A percentile compares a stretch with the other conserved stretches of the same genome.
phyloP scores from a whole-genome alignment of 2,888 invertebrate species.

The Chrysolina haemoptera region DNA sequence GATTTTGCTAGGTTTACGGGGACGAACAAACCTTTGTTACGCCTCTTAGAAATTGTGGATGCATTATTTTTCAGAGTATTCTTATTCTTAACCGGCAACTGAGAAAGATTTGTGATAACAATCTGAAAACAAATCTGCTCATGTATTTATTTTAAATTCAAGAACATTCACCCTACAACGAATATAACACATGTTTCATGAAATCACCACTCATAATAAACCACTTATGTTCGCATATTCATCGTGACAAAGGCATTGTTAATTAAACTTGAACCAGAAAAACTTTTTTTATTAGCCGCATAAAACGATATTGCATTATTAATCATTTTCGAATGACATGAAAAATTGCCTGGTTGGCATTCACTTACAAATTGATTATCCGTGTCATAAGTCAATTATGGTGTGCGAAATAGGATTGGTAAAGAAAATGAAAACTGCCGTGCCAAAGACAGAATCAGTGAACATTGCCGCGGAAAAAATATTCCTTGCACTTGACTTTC shows the following conservation, averaged over 20 bases:
- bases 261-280: conserved; percentile 28
- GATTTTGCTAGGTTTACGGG: too few relatives aligned
- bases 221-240: conserved; percentile 10
- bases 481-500: too few relatives aligned
- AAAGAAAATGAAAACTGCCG: background rate
- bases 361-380: conserved; percentile 51
- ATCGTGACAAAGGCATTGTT: conserved; percentile 18
- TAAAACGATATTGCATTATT: conserved; percentile 47
- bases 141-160: background rate
- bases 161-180: background rate
- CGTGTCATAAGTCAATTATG: conserved; percentile 48
- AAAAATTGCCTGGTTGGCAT: conserved; percentile 48
- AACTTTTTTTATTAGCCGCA: conserved; percentile 41
- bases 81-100: too few relatives aligned
- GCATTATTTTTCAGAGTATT: too few relatives aligned
- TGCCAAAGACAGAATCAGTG: background rate
- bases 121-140: background rate
- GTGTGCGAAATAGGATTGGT: background rate
- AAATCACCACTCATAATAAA: background rate
- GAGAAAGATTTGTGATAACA: too few relatives aligned
- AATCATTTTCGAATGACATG: conserved; percentile 47
- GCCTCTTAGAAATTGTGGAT: too few relatives aligned
- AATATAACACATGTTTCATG: conserved; percentile 9
- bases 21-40: too few relatives aligned
- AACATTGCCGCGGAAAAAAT: background rate